Conservation (phyloP, 2,113 vertebrate species). For the Nipponia nippon region DNA sequence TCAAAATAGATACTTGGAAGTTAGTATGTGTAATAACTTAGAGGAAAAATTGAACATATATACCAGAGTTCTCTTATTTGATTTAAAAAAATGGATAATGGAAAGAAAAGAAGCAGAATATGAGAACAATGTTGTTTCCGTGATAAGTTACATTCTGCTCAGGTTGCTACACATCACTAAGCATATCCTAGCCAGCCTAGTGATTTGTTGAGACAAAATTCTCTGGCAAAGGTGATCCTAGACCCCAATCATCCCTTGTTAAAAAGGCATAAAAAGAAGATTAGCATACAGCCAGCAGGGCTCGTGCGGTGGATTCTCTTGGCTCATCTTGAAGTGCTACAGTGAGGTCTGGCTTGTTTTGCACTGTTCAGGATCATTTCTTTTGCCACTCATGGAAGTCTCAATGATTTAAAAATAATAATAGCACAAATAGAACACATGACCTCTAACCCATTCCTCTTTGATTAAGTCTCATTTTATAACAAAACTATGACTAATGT, state of each 20-base stretch:
- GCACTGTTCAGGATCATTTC: constrained; percentile 80
- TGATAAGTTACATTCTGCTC: not conserved
- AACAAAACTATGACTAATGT: constrained; percentile 78
- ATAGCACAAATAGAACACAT: constrained; percentile 75
- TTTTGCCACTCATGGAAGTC: constrained; percentile 82
- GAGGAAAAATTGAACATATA: not conserved
- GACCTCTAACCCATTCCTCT: constrained; percentile 77
- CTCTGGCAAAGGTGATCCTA: not conserved
- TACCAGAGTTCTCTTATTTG: not conserved
- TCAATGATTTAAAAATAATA: constrained; percentile 81
- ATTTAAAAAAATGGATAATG: not conserved
- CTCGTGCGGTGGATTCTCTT: constrained; percentile 70
- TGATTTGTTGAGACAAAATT: constrained; percentile 6
- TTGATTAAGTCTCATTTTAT: constrained; percentile 83
- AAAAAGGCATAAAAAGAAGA: constrained; percentile 69
- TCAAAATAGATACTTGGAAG: not conserved
- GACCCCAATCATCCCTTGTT: constrained; percentile 55
- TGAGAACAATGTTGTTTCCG: not conserved
- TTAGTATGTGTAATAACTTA: not conserved
- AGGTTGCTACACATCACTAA: not conserved
- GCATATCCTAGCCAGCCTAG: not conserved
- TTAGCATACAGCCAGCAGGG: constrained; percentile 58
- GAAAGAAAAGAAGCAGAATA: not conserved
- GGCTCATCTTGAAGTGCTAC: constrained; percentile 85
- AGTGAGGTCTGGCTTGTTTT: constrained; percentile 82